These are phyloP conservation scores for Labeo rohita DNA, from an alignment of 2,113 vertebrate genomes.

Conservation along the genomic window DNA sequence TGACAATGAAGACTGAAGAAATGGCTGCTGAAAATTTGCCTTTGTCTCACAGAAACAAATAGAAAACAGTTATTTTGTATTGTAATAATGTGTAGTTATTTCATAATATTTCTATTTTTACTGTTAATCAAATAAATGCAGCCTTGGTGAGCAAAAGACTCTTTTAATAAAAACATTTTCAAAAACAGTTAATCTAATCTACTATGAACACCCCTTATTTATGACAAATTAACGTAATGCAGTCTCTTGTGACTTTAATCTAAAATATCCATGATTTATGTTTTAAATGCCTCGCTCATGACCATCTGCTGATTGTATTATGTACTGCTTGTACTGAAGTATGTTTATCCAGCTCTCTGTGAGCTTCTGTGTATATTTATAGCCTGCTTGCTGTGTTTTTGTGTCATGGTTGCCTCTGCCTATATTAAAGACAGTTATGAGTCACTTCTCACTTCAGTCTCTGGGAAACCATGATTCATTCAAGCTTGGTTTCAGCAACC, in stretches of 20 bases:
- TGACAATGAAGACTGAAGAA: neutral
- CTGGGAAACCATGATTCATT: slow-evolving; percentile 51
- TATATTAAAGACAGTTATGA: slow-evolving; percentile 44
- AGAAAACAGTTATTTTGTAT: neutral
- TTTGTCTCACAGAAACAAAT: neutral
- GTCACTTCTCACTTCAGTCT: slow-evolving; percentile 47
- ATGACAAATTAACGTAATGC: neutral
- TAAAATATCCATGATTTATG: slow-evolving; percentile 11
- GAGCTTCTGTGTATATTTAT: slow-evolving; percentile 31
- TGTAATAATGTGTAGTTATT: neutral
- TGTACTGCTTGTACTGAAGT: slow-evolving; percentile 5
- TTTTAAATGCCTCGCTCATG: neutral
- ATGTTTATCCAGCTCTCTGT: slow-evolving; percentile 24
- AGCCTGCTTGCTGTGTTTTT: slow-evolving; percentile 36
- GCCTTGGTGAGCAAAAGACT: neutral
- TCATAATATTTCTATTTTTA: neutral
- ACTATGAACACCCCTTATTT: neutral
- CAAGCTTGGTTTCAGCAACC: slow-evolving; percentile 24
- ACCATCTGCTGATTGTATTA: slow-evolving; percentile 19
- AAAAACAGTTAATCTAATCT: neutral
- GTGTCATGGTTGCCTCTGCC: slow-evolving; percentile 41
- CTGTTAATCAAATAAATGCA: neutral
- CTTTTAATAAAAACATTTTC: neutral
- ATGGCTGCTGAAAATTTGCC: neutral
- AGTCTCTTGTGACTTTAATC: slow-evolving; percentile 3